phyloP scores from a whole-genome alignment of 2,113 vertebrate species.

The Epinephelus fuscoguttatus region DNA sequence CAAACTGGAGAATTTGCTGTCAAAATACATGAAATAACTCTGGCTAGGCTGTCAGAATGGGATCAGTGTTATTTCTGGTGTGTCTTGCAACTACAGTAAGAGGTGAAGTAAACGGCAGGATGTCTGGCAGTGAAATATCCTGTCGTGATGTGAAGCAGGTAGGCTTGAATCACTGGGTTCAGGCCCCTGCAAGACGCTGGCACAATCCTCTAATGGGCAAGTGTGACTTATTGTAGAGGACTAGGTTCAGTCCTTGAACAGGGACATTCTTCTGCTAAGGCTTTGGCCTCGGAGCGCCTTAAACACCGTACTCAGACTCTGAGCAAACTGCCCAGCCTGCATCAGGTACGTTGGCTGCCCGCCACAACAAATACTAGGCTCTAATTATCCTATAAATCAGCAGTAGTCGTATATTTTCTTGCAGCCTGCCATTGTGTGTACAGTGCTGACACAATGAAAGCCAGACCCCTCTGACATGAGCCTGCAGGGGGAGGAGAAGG shows the following conservation, averaged over 20 bases:
- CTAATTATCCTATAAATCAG: conserved; percentile 86
- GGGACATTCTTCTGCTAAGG: conserved; percentile 34
- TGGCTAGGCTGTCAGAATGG: conserved; percentile 57
- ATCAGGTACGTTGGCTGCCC: conserved; percentile 74
- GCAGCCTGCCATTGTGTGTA: conserved; percentile 63
- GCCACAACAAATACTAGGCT: conserved; percentile 76
- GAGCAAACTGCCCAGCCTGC: conserved; percentile 50
- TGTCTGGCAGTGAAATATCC: conserved; percentile 43
- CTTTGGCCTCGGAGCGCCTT: conserved; percentile 29
- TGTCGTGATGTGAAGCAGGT: conserved; percentile 57
- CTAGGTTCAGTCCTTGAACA: conserved; percentile 28
- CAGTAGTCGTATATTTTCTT: conserved; percentile 70
- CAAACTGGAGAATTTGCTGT: conserved; percentile 62
- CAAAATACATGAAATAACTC: conserved; percentile 70
- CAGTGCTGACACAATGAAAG: conserved; percentile 72
- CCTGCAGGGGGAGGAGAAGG: conserved; percentile 33
- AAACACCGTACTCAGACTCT: conserved; percentile 49
- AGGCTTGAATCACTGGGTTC: conserved; percentile 11
- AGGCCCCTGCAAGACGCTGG: conserved; percentile 21
- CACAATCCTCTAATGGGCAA: conserved; percentile 4
- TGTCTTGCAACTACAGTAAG: conserved; percentile 39
- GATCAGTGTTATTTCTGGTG: conserved; percentile 68
- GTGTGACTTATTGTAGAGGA: conserved; percentile 24
- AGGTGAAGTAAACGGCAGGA: conserved; percentile 40
- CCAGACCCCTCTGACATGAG: conserved; percentile 68